phyloP scores from a whole-genome alignment of 2,797 vertebrate genomes.

The Cheirogaleus major region DNA sequence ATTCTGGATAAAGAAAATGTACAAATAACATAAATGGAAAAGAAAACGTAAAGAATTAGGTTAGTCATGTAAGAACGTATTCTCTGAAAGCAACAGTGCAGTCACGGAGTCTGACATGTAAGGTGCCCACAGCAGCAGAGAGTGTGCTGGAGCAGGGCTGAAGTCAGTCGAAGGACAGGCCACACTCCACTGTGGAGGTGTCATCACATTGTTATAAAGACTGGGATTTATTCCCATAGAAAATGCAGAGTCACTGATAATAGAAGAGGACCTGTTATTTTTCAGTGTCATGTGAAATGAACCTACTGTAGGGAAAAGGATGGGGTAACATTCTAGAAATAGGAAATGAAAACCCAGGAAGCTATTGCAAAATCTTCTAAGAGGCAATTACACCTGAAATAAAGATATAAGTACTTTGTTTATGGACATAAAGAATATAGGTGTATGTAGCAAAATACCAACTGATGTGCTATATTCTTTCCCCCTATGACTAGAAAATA shows the following conservation, averaged over 20 bases:
- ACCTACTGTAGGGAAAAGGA: not conserved
- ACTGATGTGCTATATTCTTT: not conserved
- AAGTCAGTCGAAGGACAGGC: not conserved
- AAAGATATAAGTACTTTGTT: not conserved
- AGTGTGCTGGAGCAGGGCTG: not conserved
- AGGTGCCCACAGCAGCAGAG: too few species aligned
- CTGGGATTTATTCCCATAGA: not conserved
- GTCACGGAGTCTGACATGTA: too few species aligned
- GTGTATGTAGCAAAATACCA: too few species aligned
- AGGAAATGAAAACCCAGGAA: not conserved
- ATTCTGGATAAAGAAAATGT: not conserved
- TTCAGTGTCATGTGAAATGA: not conserved
- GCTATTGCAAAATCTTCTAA: not conserved
- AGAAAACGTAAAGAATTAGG: too few species aligned
- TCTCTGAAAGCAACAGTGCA: too few species aligned
- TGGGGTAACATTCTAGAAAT: not conserved
- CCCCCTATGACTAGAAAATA: not conserved
- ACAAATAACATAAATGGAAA: too few species aligned
- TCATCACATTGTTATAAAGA: not conserved
- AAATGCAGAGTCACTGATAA: not conserved
- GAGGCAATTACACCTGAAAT: not conserved
- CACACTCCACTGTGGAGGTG: not conserved
- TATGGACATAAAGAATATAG: not conserved
- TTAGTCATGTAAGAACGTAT: too few species aligned
- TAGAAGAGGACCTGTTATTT: too few species aligned